Evolutionary conservation across 2,113 vertebrate genomes (phyloP).

Genomic region (Colistium nudipinnis): DNA sequence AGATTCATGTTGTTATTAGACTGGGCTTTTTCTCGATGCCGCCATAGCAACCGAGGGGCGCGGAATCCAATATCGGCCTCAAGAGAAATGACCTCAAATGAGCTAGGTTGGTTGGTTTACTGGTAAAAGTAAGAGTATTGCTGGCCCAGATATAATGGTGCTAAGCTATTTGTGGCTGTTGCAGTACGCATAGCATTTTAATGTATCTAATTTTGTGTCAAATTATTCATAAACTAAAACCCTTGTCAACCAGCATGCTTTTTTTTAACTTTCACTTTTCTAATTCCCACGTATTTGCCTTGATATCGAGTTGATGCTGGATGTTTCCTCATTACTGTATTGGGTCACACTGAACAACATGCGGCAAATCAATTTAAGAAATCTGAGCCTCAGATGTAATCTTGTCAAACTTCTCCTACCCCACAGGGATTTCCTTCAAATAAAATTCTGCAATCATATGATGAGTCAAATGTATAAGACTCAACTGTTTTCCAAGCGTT

Average conservation of each 20-base stretch:
- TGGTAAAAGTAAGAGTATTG: constrained; percentile 1
- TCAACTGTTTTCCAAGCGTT: no score
- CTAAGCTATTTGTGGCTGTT: background rate
- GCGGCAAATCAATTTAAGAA: background rate
- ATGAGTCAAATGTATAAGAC: no score
- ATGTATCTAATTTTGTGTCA: background rate
- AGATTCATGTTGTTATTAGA: constrained; percentile 45
- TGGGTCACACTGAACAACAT: background rate
- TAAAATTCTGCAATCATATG: constrained; percentile 3
- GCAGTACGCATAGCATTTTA: background rate
- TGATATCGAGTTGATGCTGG: background rate
- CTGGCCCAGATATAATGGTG: constrained; percentile 10
- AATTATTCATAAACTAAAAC: background rate
- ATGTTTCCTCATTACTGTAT: background rate
- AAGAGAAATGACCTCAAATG: constrained; percentile 17
- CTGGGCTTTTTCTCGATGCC: constrained; percentile 18
- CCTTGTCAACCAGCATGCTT: background rate
- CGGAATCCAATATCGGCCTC: constrained; percentile 18
- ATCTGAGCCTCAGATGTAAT: background rate
- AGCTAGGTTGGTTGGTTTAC: constrained; percentile 18
- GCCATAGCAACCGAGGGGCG: constrained; percentile 32
- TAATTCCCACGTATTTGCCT: background rate
- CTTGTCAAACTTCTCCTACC: background rate
- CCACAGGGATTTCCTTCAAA: no score
- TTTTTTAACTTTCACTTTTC: background rate